These are phyloP conservation scores for Ageneiosus marmoratus DNA, from an alignment of 2,113 vertebrate species.

Conservation along the genomic window DNA sequence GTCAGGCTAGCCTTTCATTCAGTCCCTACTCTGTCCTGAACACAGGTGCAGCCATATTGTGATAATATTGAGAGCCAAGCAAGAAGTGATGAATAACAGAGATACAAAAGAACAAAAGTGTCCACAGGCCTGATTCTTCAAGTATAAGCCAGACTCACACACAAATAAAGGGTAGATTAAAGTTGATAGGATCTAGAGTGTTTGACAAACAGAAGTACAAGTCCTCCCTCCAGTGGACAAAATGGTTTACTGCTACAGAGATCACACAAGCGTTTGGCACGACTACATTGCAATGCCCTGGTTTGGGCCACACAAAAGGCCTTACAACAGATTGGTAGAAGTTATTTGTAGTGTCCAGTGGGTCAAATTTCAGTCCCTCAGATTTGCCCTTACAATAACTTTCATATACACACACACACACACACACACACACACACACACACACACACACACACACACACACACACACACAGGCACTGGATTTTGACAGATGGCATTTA, in stretches of 20 bases:
- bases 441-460: constrained; percentile 12
- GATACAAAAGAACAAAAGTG: constrained; percentile 11
- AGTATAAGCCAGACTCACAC: constrained; percentile 3
- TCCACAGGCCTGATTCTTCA: not conserved
- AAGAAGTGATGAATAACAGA: constrained; percentile 27
- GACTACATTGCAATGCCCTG: not conserved
- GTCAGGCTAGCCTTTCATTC: constrained; percentile 16
- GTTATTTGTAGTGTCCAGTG: constrained; percentile 7
- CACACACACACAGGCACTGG: constrained; percentile 27
- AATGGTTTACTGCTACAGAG: not conserved
- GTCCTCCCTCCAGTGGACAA: constrained; percentile 35
- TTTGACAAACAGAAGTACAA: not conserved
- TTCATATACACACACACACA: not conserved
- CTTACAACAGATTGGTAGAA: not conserved
- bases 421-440: not conserved
- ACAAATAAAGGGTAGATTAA: not conserved
- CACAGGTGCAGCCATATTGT: constrained; percentile 34
- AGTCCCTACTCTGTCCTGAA: constrained; percentile 10
- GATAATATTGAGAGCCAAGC: constrained; percentile 15
- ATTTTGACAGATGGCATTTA: constrained; percentile 77
- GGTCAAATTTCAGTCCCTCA: not conserved
- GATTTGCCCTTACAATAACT: constrained; percentile 7
- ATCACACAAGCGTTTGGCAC: not conserved
- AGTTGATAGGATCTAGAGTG: not conserved
- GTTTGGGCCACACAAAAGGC: not conserved